Conservation (phyloP, 2,888 invertebrate species). For the Palloptera scutellata region DNA sequence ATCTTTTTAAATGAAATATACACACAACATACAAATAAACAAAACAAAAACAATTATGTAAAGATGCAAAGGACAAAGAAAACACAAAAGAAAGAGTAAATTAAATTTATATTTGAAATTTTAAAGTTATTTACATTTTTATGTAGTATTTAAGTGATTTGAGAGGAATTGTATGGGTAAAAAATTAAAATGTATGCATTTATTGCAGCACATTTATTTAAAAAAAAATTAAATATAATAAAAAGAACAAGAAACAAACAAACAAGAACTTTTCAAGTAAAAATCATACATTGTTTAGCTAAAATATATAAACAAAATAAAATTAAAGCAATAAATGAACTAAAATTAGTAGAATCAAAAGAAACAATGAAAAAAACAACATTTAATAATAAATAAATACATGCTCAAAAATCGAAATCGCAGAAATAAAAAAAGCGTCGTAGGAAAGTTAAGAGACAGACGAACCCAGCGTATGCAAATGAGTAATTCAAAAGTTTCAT, state of each 20-base stretch:
- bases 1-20: conserved; percentile 36
- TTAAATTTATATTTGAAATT: conserved; percentile 25
- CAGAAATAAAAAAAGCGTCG: not conserved
- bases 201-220: not conserved
- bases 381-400: conserved; percentile 34
- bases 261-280: no score
- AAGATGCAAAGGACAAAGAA: not conserved
- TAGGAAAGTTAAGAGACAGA: no score
- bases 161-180: not conserved
- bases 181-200: not conserved
- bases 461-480: no score
- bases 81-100: conserved; percentile 12
- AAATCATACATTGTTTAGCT: no score
- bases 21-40: conserved; percentile 16
- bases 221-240: conserved; percentile 3
- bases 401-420: conserved; percentile 26
- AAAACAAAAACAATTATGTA: not conserved
- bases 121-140: conserved; percentile 14
- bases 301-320: no score
- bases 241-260: not conserved
- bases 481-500: no score
- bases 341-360: no score
- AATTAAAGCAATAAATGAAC: no score
- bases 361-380: not conserved
- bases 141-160: conserved; percentile 3